Conservation (phyloP, 2,113 vertebrate species). For the Myotis brandtii region DNA sequence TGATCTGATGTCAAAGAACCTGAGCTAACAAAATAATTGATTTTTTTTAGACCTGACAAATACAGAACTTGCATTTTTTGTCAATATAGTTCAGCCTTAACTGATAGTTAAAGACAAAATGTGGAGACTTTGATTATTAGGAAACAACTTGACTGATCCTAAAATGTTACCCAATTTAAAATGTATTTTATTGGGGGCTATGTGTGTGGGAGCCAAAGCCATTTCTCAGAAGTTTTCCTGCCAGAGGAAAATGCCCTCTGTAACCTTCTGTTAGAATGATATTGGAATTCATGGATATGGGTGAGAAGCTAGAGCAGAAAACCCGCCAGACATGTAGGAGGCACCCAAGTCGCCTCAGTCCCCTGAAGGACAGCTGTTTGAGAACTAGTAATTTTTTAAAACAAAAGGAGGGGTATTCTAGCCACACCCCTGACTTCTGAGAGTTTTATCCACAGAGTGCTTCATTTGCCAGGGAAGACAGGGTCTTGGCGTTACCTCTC, state of each 20-base stretch:
- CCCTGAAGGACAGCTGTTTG: not conserved
- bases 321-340: not conserved
- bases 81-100: not conserved
- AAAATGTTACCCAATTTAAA: not conserved
- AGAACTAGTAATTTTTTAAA: not conserved
- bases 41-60: not conserved
- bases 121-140: not conserved
- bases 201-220: not conserved
- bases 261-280: not conserved
- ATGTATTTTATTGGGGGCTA: not conserved
- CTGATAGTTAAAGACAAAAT: not conserved
- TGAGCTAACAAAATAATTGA: not conserved
- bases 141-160: not conserved
- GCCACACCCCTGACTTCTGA: not conserved
- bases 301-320: not conserved
- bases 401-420: not conserved
- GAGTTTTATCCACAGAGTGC: not conserved
- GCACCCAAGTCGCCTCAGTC: not conserved
- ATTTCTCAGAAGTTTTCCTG: not conserved
- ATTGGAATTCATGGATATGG: not conserved
- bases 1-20: not conserved
- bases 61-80: not conserved
- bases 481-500: not conserved
- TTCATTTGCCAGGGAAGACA: not conserved
- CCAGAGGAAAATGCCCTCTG: not conserved